phyloP scores from a whole-genome alignment of 92 coral and sea anemone genomes.

The Virgularia gustaviana region DNA sequence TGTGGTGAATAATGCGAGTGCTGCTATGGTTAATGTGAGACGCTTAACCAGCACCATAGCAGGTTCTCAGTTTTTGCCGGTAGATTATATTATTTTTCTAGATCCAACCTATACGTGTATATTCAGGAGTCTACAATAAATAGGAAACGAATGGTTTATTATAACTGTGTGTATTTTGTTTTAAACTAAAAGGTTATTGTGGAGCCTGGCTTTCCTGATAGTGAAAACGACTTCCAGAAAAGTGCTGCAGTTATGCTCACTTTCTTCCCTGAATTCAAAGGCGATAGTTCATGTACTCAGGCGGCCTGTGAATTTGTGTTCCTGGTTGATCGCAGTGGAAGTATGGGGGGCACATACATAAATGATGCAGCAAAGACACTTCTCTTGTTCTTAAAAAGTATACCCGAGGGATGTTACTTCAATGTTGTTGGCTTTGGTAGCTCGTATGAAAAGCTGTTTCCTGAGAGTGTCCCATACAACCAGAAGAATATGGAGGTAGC shows the following conservation, averaged over 20 bases:
- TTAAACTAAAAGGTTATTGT: no score
- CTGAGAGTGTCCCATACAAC: constrained; percentile 59
- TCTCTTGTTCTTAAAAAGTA: constrained; percentile 73
- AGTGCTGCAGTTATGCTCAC: constrained; percentile 72
- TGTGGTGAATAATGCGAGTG: no score
- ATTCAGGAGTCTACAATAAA: constrained; percentile 53
- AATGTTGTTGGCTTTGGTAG: constrained; percentile 92
- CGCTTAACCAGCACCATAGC: no score
- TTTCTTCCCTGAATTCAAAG: constrained; percentile 66
- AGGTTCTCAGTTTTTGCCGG: no score
- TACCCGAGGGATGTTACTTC: constrained; percentile 78
- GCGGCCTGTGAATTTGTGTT: constrained; percentile 78
- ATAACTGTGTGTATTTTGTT: no score
- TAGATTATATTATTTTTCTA: no score
- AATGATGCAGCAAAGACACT: constrained; percentile 68
- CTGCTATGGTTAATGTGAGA: no score
- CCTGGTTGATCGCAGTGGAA: constrained; percentile 86
- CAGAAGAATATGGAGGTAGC: constrained; percentile 68
- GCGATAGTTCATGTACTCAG: constrained; percentile 48
- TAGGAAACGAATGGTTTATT: no score
- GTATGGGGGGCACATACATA: constrained; percentile 62
- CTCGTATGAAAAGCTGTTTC: constrained; percentile 59
- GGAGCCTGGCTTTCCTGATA: constrained; percentile 57
- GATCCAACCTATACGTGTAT: constrained; percentile 59
- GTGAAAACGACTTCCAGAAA: constrained; percentile 56